phyloP scores from a whole-genome alignment of 2,888 invertebrate species.

The Timema cristinae region DNA sequence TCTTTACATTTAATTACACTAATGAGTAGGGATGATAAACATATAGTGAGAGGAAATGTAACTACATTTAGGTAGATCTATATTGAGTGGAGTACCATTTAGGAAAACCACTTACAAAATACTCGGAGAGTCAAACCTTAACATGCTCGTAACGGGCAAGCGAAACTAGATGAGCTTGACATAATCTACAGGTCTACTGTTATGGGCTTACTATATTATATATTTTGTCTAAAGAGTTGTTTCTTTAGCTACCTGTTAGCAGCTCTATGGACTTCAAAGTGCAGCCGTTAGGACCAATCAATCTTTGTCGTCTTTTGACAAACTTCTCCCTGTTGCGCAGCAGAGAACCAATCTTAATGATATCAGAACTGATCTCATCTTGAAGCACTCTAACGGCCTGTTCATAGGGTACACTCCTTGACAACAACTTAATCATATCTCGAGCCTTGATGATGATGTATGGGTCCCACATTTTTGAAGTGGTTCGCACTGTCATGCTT shows the following conservation, averaged over 20 bases:
- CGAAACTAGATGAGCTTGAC: no score
- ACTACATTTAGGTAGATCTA: no score
- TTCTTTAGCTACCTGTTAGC: constrained; percentile 72
- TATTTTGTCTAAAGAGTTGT: no score
- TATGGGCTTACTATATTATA: no score
- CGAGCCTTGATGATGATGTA: constrained; percentile 94
- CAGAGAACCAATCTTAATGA: constrained; percentile 91
- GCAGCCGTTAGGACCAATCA: constrained; percentile 97
- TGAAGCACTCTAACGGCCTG: constrained; percentile 83
- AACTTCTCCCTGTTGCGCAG: constrained; percentile 91
- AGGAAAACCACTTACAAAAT: no score
- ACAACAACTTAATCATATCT: constrained; percentile 91
- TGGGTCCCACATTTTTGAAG: constrained; percentile 97
- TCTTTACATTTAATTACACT: no score
- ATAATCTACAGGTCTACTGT: no score
- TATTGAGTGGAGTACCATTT: no score
- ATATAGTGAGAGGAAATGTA: no score
- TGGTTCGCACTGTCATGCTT: constrained; percentile 91
- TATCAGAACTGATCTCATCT: constrained; percentile 90
- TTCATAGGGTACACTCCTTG: constrained; percentile 94
- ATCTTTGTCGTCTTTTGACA: constrained; percentile 86
- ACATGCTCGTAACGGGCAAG: no score
- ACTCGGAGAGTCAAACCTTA: no score
- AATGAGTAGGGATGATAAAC: no score
- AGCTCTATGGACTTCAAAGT: constrained; percentile 96